Evolutionary conservation across 1,140 invertebrate genomes (phyloP).

Genomic region (Drosophila littoralis): DNA sequence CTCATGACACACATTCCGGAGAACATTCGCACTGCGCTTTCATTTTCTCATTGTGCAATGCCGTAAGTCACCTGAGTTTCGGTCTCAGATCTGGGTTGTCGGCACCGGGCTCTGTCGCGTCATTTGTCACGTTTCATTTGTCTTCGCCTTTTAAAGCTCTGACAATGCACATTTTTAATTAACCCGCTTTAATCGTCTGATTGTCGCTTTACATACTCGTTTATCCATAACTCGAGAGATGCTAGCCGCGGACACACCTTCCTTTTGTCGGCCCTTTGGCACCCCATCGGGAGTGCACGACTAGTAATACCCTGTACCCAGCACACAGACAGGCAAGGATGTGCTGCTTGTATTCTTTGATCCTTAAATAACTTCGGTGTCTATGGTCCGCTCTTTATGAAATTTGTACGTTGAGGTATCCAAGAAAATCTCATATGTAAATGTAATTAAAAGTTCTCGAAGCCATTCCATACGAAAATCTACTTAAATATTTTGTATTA

Average conservation of each 20-base stretch:
- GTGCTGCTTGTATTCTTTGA: too few relatives aligned
- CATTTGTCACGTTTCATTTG: slow-evolving; percentile 60
- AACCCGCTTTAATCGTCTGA: slow-evolving; percentile 36
- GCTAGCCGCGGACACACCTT: slow-evolving; percentile 41
- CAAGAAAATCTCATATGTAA: too few relatives aligned
- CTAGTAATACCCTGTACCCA: not conserved
- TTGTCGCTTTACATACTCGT: slow-evolving; percentile 51
- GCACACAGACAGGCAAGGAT: too few relatives aligned
- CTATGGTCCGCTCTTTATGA: too few relatives aligned
- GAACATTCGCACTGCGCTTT: not conserved
- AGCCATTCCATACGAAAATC: too few relatives aligned
- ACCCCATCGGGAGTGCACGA: not conserved
- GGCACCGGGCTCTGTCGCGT: too few relatives aligned
- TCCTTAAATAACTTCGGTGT: too few relatives aligned
- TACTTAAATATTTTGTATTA: too few relatives aligned
- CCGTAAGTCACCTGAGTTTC: slow-evolving; percentile 28
- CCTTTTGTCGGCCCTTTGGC: slow-evolving; percentile 16
- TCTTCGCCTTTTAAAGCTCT: slow-evolving; percentile 11
- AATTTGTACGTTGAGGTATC: too few relatives aligned
- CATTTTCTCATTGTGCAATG: not conserved
- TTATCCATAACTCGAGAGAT: slow-evolving; percentile 7
- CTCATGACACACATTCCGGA: not conserved
- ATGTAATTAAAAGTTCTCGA: too few relatives aligned
- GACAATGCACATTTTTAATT: slow-evolving; percentile 51
- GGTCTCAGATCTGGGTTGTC: not conserved